Percentiles rank a stretch among this genome's conserved stretches.
phyloP scores from a whole-genome alignment of 2,888 invertebrate genomes.

The Morpho deidamia region DNA sequence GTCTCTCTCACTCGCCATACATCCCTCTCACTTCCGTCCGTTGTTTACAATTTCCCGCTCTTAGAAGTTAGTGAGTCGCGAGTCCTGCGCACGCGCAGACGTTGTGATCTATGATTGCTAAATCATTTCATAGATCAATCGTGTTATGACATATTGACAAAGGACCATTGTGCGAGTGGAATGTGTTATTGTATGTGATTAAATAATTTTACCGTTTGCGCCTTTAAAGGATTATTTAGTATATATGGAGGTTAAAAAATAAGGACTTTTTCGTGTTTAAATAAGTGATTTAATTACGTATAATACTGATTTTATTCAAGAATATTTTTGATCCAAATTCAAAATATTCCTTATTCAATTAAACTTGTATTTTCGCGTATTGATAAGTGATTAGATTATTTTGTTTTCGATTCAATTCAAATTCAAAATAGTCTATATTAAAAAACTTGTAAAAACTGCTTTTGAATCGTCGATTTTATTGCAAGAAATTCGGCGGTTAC shows the following conservation, averaged over 20 bases:
- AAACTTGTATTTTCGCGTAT: no score
- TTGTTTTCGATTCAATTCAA: no score
- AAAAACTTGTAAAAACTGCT: no score
- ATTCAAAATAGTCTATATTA: no score
- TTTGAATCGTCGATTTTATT: no score
- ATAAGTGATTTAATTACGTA: no score
- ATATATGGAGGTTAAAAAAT: slow-evolving; percentile 3
- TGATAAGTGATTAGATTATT: no score
- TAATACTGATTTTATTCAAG: no score
- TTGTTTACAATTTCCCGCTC: slow-evolving; percentile 59
- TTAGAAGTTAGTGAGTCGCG: slow-evolving; percentile 38
- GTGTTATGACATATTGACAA: slow-evolving; percentile 32
- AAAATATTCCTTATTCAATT: no score
- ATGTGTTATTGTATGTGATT: slow-evolving; percentile 23
- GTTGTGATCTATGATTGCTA: slow-evolving; percentile 32
- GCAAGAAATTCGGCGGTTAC: no score
- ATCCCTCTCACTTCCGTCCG: slow-evolving; percentile 35
- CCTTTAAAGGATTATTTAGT: slow-evolving; percentile 26
- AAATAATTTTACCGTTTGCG: slow-evolving; percentile 32
- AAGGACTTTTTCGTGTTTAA: background rate
- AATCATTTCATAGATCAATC: slow-evolving; percentile 20
- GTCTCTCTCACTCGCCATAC: slow-evolving; percentile 39
- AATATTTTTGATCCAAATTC: no score
- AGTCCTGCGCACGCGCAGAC: slow-evolving; percentile 44
- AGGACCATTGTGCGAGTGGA: slow-evolving; percentile 31